Conservation (phyloP, 2,113 vertebrate genomes). For the Cettia cetti region DNA sequence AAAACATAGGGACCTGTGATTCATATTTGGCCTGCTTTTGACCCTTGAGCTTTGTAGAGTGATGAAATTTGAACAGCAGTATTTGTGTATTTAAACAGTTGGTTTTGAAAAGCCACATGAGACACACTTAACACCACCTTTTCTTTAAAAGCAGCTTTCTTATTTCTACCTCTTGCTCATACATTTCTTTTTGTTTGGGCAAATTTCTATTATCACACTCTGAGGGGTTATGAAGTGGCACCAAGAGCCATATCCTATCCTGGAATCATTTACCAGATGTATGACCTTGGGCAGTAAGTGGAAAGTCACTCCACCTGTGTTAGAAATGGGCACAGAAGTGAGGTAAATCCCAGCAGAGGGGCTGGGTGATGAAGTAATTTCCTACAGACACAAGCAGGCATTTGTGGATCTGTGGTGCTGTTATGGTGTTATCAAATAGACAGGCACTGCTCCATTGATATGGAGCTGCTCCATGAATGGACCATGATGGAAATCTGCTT, state of each 20-base stretch:
- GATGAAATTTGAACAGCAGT: slow-evolving; percentile 46
- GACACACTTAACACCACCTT: not conserved
- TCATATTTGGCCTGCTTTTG: slow-evolving; percentile 50
- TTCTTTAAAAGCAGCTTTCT: not conserved
- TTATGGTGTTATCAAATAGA: not conserved
- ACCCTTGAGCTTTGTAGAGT: slow-evolving; percentile 35
- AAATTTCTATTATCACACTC: slow-evolving; percentile 1
- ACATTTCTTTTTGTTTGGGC: not conserved
- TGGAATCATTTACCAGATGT: not conserved
- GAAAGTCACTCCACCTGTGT: not conserved
- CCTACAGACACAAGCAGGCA: not conserved
- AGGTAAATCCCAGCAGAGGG: not conserved
- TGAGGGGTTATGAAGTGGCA: not conserved
- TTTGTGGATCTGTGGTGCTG: not conserved
- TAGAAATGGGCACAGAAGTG: not conserved
- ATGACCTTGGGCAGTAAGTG: not conserved
- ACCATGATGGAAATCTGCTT: not conserved
- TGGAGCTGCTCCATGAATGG: too few species aligned
- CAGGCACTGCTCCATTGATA: not conserved
- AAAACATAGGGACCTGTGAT: slow-evolving; percentile 13
- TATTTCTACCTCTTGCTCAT: not conserved
- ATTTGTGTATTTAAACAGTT: slow-evolving; percentile 55
- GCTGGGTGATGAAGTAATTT: not conserved
- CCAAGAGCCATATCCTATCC: not conserved
- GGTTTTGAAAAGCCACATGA: slow-evolving; percentile 39